Evolutionary conservation across 2,797 vertebrate species (phyloP).

Genomic region (Schizopygopsis malacanthus): DNA sequence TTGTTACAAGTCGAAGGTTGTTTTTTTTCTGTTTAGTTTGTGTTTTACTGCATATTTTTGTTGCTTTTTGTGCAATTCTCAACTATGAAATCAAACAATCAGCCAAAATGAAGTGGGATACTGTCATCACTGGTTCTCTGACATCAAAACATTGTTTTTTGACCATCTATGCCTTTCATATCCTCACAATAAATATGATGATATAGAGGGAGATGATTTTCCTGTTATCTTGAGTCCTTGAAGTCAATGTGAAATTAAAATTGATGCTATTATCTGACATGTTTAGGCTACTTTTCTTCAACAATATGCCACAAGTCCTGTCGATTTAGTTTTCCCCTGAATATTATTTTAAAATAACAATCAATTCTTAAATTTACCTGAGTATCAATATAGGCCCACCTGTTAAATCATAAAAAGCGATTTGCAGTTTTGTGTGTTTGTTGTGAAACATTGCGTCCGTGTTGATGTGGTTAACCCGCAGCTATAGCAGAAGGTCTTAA

Average conservation of each 20-base stretch:
- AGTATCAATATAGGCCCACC: background rate
- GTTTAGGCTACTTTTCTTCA: background rate
- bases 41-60: background rate
- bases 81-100: background rate
- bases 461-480: conserved; percentile 32
- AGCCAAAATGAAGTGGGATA: conserved; percentile 8
- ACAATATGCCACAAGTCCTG: no score
- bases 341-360: background rate
- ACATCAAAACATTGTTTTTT: conserved; percentile 23
- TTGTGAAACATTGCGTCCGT: background rate
- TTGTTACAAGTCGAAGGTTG: background rate
- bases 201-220: background rate
- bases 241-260: background rate
- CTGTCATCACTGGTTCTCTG: background rate
- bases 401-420: background rate
- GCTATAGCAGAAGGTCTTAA: conserved; percentile 50
- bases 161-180: conserved; percentile 36
- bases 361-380: no score
- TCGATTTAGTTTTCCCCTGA: background rate
- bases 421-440: background rate
- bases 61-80: background rate
- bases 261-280: background rate
- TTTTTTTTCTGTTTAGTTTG: conserved; percentile 1
- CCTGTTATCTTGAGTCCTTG: background rate
- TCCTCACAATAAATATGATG: conserved; percentile 40